Base-by-base conservation (phyloP, 2,797 vertebrate genomes). In the Lepus townsendii region DNA sequence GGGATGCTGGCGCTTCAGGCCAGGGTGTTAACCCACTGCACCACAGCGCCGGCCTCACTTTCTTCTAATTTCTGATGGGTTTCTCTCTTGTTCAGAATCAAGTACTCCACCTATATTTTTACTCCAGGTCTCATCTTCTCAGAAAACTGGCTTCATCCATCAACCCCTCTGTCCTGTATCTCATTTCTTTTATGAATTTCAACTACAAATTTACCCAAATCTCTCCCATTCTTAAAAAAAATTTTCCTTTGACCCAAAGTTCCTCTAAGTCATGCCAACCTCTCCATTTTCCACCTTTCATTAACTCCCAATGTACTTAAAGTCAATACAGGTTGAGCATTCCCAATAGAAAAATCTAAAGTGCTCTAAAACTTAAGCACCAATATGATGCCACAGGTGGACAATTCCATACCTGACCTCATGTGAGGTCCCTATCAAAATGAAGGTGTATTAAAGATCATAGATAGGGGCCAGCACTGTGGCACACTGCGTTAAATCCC, bases 201-300 rank as follows among this genome's bases (percentile, higher is more conserved):
- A 27, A 71, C 24, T 54, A 52, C 62, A 76, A 82, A 62, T n/a
- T 62, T 65, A 72, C 60, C 42, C n/a, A 65, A 30, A 75, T 65
- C 42, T 83, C 42, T 78, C 66, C 47, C 54, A 78, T 65, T 65
- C n/a, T 87, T 26, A 86, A 87, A 65, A 85, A n/a, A 50, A 26
- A 42, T 24, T 20, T 26, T 83, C 57, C 52, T 76, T 76, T 86
- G n/a, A 75, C 22, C 60, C 52, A 42, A 4, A 84, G 32, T 83
- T 89, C 54, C 52, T 89, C 30, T 92, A 88, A 79, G 10, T 50
- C 10, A 22, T 68, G 38, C 71, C 77, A 88, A 38, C 17, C 63
- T 87, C 26, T 69, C 65, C 24, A 27, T 66, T 87, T 77, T 83
- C 79, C 42, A 50, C 54, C 52, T 93, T 83, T 77, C 38, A 69